phyloP scores from a whole-genome alignment of 37 sponge, comb jelly and placozoan genomes.

The Dysidea cf. avara region DNA sequence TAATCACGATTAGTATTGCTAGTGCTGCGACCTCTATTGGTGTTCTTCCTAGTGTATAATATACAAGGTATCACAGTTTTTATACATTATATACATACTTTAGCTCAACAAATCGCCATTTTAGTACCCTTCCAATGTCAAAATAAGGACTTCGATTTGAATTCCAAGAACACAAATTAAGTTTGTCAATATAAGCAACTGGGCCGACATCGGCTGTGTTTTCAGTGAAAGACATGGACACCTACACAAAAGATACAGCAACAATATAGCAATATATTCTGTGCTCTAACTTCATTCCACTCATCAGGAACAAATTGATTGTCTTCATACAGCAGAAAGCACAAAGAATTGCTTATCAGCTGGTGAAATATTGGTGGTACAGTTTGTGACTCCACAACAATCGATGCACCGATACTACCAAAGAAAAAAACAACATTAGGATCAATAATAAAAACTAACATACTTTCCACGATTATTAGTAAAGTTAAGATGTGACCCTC shows the following conservation, averaged over 20 bases:
- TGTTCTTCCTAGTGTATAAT: too few species aligned
- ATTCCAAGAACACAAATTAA: slow-evolving; percentile 35
- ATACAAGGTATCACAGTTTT: too few species aligned
- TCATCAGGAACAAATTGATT: background rate
- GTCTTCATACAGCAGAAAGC: slow-evolving; percentile 60
- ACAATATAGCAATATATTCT: background rate
- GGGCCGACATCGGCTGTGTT: slow-evolving; percentile 34
- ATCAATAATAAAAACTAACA: too few species aligned
- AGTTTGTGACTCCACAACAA: slow-evolving; percentile 53
- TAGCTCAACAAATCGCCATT: slow-evolving; percentile 33
- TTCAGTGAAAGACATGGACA: slow-evolving; percentile 30
- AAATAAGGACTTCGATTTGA: slow-evolving; percentile 4
- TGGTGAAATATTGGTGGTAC: slow-evolving; percentile 29
- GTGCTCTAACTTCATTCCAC: background rate
- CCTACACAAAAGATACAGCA: too few species aligned
- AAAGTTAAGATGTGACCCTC: slow-evolving; percentile 18
- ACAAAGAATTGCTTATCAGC: slow-evolving; percentile 53
- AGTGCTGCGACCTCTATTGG: too few species aligned
- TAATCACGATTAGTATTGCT: too few species aligned
- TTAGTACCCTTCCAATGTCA: background rate
- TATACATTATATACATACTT: background rate
- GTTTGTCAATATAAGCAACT: slow-evolving; percentile 15
- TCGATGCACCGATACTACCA: slow-evolving; percentile 65
- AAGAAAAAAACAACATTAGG: too few species aligned
- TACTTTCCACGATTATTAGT: slow-evolving; percentile 18